Conservation (phyloP, 2,888 invertebrate species). For the Tenthredo amoena region DNA sequence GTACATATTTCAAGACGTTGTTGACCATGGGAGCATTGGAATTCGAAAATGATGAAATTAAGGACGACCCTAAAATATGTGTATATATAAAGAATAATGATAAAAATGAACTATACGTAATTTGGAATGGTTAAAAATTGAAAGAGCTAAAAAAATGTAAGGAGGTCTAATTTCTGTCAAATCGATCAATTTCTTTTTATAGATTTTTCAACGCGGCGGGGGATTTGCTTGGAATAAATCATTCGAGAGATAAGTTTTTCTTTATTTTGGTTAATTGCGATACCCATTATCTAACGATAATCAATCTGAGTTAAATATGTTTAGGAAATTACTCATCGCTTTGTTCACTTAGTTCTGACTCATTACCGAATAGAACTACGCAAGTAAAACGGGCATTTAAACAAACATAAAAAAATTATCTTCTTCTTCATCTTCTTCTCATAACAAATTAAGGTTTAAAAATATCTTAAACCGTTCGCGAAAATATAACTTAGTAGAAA, state of each 20-base stretch:
- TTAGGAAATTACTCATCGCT: neutral
- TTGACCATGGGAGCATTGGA: no score
- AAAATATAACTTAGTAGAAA: neutral
- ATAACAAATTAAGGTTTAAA: neutral
- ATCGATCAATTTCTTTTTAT: no score
- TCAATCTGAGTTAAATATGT: neutral
- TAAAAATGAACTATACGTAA: no score
- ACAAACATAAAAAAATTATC: neutral
- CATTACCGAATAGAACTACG: neutral
- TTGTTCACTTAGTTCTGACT: constrained; percentile 12
- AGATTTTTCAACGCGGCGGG: neutral
- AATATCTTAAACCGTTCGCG: neutral
- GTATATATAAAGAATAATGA: no score
- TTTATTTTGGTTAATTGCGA: neutral
- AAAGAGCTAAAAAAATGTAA: no score
- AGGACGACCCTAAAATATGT: no score
- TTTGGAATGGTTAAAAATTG: no score
- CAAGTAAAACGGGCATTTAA: neutral
- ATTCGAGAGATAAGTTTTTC: neutral
- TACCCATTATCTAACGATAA: neutral
- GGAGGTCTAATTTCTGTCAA: no score
- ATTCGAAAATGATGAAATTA: no score
- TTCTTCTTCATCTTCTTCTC: neutral
- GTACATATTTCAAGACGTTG: no score
- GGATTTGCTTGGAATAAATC: neutral